Base-by-base conservation (phyloP, 2,888 invertebrate genomes). In the Embidobia sp. region DNA sequence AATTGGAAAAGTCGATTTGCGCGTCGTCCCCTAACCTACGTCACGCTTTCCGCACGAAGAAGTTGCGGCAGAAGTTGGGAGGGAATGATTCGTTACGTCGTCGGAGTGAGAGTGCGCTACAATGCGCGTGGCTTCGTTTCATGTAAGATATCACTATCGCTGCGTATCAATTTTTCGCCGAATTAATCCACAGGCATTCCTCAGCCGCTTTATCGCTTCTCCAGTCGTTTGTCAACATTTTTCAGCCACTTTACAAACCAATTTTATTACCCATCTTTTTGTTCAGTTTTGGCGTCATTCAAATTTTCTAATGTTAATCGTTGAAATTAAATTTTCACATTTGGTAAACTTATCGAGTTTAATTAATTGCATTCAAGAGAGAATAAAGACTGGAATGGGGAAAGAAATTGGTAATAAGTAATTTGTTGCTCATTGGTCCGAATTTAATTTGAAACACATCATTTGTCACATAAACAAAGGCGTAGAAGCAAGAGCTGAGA, bases 11-110 rank as follows among this genome's bases (percentile, higher is more conserved):
- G 64, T 64, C 57, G 64, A 73, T 73, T 73, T 51, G 73, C 64
- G 55, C 73, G 33, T 49, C 64, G 57, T 73, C 64, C 57, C 73
- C 73, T 73, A 64, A 73, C 73, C 73, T 72, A 72, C 64, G 72
- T 72, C 57, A 72, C 72, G 72, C 72, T 72, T 72, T 63, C 61
- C 72, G 63, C 63, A 29, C 61, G 53, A 72, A 72, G 48, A 63
- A 63, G 63, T 48, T 33, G 70, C 33, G 29, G 61, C 53, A 26
- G 29, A 66, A 63, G 48, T 29, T 46, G 57, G 57, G 40, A 49
- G 57, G 57, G 46, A 55, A 11, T 5, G 19, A 67, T 46, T 67
- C 48, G 67, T 67, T 67, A 67, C 55, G 67, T 55, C 35, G 55
- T 46, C 37, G 18, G 11, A 67, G 67, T 67, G 55, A 67, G 55